Percentiles rank a stretch among this genome's conserved stretches.
Conservation (phyloP, 1,140 invertebrate species). For the Meloidogyne exigua region DNA sequence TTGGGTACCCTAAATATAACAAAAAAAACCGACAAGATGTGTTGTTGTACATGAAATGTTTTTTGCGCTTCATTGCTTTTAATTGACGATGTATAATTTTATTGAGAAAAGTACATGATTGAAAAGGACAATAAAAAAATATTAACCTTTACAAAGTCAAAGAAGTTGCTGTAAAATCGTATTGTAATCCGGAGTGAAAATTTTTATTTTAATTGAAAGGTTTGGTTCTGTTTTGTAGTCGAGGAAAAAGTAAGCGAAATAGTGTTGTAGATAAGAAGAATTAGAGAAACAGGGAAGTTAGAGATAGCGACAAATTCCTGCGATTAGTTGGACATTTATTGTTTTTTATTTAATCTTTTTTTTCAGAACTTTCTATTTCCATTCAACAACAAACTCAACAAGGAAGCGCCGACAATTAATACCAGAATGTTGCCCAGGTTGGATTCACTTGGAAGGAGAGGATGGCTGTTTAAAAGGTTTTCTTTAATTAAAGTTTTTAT, state of each 20-base stretch:
- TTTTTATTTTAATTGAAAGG: too few relatives aligned
- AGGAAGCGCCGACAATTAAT: conserved; percentile 63
- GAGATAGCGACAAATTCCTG: too few relatives aligned
- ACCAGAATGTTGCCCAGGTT: conserved; percentile 66
- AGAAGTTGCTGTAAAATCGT: neutral
- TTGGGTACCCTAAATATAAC: neutral
- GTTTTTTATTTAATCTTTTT: neutral
- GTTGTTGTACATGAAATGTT: neutral
- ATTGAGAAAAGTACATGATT: conserved; percentile 9
- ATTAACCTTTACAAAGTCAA: conserved; percentile 4
- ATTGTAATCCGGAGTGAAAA: too few relatives aligned
- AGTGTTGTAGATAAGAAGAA: too few relatives aligned
- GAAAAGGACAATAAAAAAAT: conserved; percentile 10
- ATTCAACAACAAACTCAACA: conserved; percentile 63
- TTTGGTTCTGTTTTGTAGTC: too few relatives aligned
- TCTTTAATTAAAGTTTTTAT: neutral
- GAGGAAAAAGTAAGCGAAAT: too few relatives aligned
- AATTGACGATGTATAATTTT: neutral
- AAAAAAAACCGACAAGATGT: conserved; percentile 1
- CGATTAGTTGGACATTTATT: too few relatives aligned
- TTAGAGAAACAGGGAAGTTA: too few relatives aligned
- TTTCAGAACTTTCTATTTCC: conserved; percentile 67
- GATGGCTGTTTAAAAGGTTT: conserved; percentile 63
- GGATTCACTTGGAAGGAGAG: conserved; percentile 64
- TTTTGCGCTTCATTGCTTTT: neutral